Base-by-base conservation (phyloP, 2,888 invertebrate genomes). In the Palloptera scutellata region DNA sequence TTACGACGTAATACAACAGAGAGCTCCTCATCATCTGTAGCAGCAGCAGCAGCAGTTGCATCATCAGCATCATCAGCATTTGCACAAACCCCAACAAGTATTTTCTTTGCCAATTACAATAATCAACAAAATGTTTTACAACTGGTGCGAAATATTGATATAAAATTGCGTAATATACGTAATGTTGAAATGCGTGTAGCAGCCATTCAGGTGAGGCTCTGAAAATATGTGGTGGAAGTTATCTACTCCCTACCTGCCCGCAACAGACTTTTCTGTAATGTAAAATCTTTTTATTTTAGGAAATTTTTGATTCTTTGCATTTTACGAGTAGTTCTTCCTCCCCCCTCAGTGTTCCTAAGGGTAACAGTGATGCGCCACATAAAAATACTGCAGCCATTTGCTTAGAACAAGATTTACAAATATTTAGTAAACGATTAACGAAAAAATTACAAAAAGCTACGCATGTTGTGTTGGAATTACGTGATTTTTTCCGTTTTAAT, bases 281-380 rank as follows among this genome's bases (percentile, higher is more conserved):
- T 41, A 40, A 30, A 58, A 58, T 61, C 0, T 65, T 59, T 57
- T 51, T 52, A 10, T 72, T 74, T 0, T 62, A 84, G 84, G 84
- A 84, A 79, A 82, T 84, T 67, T 84, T 84, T 52, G 85, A 85
- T 68, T 81, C 84, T 0, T 78, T 84, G 74, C 81, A 84, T 61
- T 81, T 81, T 40, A 76, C 75, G 5, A 75, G 75, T 30, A 68
- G 69, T 12, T 54, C 67, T 41, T 67, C 67, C 11, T 57, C 68
- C 6, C 54, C 53, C 13, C 61, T 59, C 9, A 30, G 30, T 6
- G 6, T 61, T 55, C 45, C 65, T 19, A 66, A 53, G 53, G 64
- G 61, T 13, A 67, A 71, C 5, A 70, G 61, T 60, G 64, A 64
- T 2, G n/a, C 52, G 6, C 42, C 17, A 3, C 52, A 64, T 13